Percentiles rank a stretch among this genome's conserved stretches.
phyloP scores from a whole-genome alignment of 2,113 vertebrate genomes.

The Phrynosoma blainvillii region DNA sequence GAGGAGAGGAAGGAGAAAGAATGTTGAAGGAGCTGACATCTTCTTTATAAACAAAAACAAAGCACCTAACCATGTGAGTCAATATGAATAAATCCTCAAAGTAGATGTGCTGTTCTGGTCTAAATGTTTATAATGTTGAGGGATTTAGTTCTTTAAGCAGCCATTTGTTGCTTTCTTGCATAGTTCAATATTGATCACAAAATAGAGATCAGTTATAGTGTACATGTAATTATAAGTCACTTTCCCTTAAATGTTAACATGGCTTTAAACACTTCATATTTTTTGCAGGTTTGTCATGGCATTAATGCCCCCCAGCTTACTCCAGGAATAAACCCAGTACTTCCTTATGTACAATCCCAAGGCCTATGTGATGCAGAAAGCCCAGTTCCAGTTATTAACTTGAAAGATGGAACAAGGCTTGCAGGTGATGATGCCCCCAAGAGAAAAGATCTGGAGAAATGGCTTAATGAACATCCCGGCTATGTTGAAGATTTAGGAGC shows the following conservation, averaged over 20 bases:
- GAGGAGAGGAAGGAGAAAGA: slow-evolving; percentile 93
- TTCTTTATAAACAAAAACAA: slow-evolving; percentile 89
- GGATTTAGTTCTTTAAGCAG: neutral
- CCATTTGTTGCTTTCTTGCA: neutral
- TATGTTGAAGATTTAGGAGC: slow-evolving; percentile 96
- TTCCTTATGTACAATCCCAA: slow-evolving; percentile 75
- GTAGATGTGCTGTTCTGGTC: neutral
- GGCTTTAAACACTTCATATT: slow-evolving; percentile 18
- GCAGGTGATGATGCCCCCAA: slow-evolving; percentile 95
- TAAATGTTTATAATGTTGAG: neutral
- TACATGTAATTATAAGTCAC: neutral
- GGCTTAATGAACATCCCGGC: slow-evolving; percentile 94
- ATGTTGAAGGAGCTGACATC: slow-evolving; percentile 94
- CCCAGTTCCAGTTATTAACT: slow-evolving; percentile 94
- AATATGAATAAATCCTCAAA: neutral
- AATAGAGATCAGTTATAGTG: too few species aligned
- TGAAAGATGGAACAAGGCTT: slow-evolving; percentile 96
- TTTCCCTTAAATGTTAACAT: slow-evolving; percentile 3
- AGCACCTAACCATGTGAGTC: slow-evolving; percentile 86
- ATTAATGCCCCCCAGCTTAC: slow-evolving; percentile 84
- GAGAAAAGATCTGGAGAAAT: slow-evolving; percentile 92
- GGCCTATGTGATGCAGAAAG: slow-evolving; percentile 84
- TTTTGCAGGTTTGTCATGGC: slow-evolving; percentile 81
- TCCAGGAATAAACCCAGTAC: slow-evolving; percentile 71
- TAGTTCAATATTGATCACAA: neutral